Base-by-base conservation (phyloP, 2,797 vertebrate species). In the Falco naumanni region DNA sequence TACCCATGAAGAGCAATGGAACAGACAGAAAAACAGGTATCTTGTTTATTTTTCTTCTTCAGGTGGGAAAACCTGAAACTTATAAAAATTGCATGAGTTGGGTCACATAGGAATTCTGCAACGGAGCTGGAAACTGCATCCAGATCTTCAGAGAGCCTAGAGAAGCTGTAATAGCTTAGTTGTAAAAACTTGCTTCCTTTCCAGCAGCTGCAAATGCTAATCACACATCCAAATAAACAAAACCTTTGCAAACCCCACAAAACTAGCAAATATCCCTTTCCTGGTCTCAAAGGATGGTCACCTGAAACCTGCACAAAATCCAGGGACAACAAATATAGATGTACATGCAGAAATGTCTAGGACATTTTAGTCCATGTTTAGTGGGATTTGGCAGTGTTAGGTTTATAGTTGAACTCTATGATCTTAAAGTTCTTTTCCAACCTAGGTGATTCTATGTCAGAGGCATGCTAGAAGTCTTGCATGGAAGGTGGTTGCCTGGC, bases 61-160 rank as follows among this genome's bases (percentile, higher is more conserved):
- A 80, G 78, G 47, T 31, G 45, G 63, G 12, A 16, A 71, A 16
- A 50, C 13, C 31, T 8, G 63, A 89, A 93, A 53, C 63, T 63
- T 75, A 82, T 89, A 89, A 94, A 87, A 93, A 68, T 64, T 94
- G 16, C 63, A 93, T 79, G 48, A 95, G 76, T 26, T 86, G 47
- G 51, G 41, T 70, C 90, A 89, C 85, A 34, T 2, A 89, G 93
- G 84, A 87, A 84, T 79, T 94, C 83, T 85, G 54, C 51, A 86
- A 24, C 28, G 63, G 70, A 94, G 65, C 33, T 54, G 77, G 80
- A 76, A 87, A 80, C 60, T 61, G 34, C 79, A 90, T 87, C 47
- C 79, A 90, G 86, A n/a, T 48, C 86, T 96, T 85, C 41, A 68
- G 88, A 85, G 94, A 87, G 75, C 41, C 63, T 68, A 54, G n/a